Evolutionary conservation across 2,888 invertebrate genomes (phyloP).

Genomic region (Caenorhabditis parvicauda): DNA sequence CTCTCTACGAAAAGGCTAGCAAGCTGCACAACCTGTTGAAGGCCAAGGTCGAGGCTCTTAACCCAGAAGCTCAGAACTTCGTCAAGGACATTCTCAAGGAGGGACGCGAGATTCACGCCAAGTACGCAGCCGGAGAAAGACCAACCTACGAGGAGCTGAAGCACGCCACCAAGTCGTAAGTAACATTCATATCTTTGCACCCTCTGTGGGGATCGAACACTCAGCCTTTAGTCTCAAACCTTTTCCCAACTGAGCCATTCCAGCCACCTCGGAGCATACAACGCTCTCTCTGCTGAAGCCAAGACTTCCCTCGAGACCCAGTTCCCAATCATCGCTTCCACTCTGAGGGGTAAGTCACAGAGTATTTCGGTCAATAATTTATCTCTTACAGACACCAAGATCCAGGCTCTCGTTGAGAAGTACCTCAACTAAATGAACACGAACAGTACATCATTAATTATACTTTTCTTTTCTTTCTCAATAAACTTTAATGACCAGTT

Average conservation of each 20-base stretch:
- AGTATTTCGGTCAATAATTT: not conserved
- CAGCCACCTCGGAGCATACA: constrained; percentile 39
- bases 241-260: not conserved
- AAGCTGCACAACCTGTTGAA: constrained; percentile 47
- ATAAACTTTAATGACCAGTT: too few species aligned
- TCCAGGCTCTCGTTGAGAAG: constrained; percentile 18
- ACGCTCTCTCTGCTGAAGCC: constrained; percentile 47
- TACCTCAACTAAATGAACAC: constrained; percentile 23
- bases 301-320: constrained; percentile 47
- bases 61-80: constrained; percentile 52
- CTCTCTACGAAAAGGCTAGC: constrained; percentile 51
- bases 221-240: not conserved
- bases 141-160: constrained; percentile 49
- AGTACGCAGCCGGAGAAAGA: constrained; percentile 50
- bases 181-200: not conserved
- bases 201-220: not conserved
- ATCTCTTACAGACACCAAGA: constrained; percentile 22
- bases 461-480: too few species aligned
- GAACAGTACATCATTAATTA: too few species aligned
- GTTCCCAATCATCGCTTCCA: constrained; percentile 56
- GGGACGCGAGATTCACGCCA: constrained; percentile 47
- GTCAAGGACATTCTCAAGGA: constrained; percentile 51
- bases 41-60: constrained; percentile 46
- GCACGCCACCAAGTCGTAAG: constrained; percentile 25
- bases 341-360: constrained; percentile 42